Evolutionary conservation across 2,797 vertebrate species (phyloP).

Genomic region (Eulemur rubriventer): DNA sequence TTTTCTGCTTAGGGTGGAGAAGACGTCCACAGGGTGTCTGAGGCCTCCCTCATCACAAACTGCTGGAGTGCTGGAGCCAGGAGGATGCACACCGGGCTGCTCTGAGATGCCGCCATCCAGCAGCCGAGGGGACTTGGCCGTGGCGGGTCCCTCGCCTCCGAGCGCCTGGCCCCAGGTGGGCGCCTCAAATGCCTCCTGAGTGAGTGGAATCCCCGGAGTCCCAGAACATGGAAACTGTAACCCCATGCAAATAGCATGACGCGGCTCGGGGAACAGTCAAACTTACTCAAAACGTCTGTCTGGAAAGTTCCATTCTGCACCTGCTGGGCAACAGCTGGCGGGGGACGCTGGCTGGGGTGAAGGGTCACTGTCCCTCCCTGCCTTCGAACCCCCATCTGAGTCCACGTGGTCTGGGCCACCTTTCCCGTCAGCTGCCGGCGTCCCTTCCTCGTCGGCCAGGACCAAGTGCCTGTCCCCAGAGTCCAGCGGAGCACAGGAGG

Average conservation of each 20-base stretch:
- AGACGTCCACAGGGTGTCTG: background rate
- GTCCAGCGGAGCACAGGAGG: no score
- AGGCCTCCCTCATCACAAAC: background rate
- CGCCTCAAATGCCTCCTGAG: background rate
- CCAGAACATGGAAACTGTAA: background rate
- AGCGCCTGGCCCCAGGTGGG: no score
- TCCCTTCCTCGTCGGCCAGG: background rate
- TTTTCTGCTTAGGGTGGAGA: conserved; percentile 10
- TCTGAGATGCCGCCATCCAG: background rate
- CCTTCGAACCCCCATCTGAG: background rate
- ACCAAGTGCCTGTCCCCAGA: background rate
- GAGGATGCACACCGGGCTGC: no score
- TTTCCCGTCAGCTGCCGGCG: background rate
- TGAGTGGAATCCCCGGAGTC: background rate
- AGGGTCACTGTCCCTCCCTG: fast-evolving
- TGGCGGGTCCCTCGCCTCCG: no score
- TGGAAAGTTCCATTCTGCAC: background rate
- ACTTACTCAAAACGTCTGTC: background rate
- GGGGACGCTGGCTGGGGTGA: background rate
- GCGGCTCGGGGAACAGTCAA: background rate
- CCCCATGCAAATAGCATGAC: background rate
- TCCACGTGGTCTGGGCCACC: background rate
- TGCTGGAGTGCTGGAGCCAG: background rate
- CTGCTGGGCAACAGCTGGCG: background rate
- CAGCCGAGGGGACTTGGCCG: no score